phyloP scores from a whole-genome alignment of 2,888 invertebrate species.

The Oscheius sp. region DNA sequence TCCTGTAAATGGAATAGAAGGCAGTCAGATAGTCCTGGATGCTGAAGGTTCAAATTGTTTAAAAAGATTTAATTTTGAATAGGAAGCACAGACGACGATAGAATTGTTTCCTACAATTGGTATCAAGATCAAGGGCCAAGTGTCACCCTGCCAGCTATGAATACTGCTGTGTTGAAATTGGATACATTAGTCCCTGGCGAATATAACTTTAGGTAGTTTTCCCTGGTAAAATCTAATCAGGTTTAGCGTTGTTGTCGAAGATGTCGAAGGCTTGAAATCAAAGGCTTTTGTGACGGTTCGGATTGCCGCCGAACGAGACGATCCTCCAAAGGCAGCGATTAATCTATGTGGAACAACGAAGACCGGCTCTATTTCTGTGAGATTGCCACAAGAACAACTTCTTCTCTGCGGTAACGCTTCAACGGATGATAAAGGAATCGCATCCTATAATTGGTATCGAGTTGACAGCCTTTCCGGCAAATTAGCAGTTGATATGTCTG shows the following conservation, averaged over 20 bases:
- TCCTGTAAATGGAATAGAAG: constrained; percentile 33
- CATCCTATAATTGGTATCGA: constrained; percentile 38
- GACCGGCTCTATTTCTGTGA: constrained; percentile 36
- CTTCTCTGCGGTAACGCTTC: constrained; percentile 39
- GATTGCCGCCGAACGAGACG: constrained; percentile 35
- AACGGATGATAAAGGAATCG: constrained; percentile 42
- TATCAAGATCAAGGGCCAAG: constrained; percentile 36
- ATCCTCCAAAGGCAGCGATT: constrained; percentile 43
- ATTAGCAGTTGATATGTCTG: constrained; percentile 33
- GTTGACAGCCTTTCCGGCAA: constrained; percentile 34
- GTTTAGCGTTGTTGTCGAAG: constrained; percentile 36
- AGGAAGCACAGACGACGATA: constrained; percentile 34
- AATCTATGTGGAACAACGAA: constrained; percentile 31
- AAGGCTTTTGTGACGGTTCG: constrained; percentile 32
- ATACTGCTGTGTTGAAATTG: constrained; percentile 37
- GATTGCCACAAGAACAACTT: constrained; percentile 36
- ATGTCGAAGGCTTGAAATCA: constrained; percentile 23
- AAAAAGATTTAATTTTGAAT: neutral
- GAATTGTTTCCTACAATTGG: constrained; percentile 39
- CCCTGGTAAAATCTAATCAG: neutral
- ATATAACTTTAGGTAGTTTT: constrained; percentile 32
- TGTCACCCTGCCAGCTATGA: constrained; percentile 33
- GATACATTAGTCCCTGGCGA: constrained; percentile 33
- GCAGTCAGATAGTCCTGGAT: constrained; percentile 40
- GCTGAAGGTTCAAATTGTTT: constrained; percentile 35